Percentiles rank a stretch among this genome's conserved stretches.
phyloP scores from a whole-genome alignment of 2,888 invertebrate species.

The Polymixis flavicincta region DNA sequence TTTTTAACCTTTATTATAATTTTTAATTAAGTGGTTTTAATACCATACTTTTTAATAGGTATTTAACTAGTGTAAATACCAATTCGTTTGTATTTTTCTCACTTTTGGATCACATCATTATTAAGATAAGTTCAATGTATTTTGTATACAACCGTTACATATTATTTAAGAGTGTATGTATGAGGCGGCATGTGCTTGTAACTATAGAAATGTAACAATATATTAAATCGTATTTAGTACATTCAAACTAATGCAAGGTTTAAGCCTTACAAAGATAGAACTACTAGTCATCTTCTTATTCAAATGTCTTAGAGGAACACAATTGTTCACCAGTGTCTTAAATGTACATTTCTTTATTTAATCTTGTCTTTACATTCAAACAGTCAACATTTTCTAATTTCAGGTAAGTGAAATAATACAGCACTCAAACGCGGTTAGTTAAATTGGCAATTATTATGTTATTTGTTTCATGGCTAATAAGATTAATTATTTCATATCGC shows the following conservation, averaged over 20 bases:
- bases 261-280: constrained; percentile 3
- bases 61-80: not conserved
- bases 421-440: not conserved
- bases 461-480: constrained; percentile 1
- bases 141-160: not conserved
- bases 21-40: not conserved
- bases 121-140: not conserved
- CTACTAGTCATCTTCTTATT: constrained; percentile 16
- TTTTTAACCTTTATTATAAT: not conserved
- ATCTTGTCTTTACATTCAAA: constrained; percentile 4
- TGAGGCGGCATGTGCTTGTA: not conserved
- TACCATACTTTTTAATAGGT: not conserved
- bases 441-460: not conserved
- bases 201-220: not conserved
- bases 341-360: not conserved
- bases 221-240: constrained; percentile 4
- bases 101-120: constrained; percentile 21
- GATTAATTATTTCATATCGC: constrained; percentile 46
- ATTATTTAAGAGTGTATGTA: constrained; percentile 1
- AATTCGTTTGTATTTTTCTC: not conserved
- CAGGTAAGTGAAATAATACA: constrained; percentile 3
- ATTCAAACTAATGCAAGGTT: constrained; percentile 11
- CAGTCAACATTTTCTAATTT: not conserved
- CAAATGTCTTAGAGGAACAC: constrained; percentile 5
- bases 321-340: not conserved